Percentiles rank a stretch among this genome's conserved stretches.
Evolutionary conservation across 2,113 vertebrate genomes (phyloP).

Genomic region (Rousettus leschenaultii): DNA sequence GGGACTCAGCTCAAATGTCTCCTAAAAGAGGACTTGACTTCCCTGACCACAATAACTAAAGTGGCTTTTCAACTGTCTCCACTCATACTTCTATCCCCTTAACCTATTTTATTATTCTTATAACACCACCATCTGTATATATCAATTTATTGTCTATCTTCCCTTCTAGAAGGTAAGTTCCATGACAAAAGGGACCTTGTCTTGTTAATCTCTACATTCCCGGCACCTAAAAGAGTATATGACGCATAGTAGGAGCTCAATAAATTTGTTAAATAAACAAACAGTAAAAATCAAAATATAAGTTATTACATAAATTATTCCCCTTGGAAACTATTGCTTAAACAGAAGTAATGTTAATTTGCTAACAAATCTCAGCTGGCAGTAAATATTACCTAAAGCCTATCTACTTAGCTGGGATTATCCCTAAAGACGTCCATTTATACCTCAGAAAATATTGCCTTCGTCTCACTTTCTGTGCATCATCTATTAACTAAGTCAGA

Average conservation of each 20-base stretch:
- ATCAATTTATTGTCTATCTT: slow-evolving; percentile 16
- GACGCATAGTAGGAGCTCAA: background rate
- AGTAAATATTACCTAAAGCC: background rate
- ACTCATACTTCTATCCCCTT: background rate
- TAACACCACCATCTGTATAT: background rate
- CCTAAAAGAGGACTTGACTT: background rate
- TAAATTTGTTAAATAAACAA: slow-evolving; percentile 39
- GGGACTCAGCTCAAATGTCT: slow-evolving; percentile 1
- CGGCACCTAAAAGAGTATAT: background rate
- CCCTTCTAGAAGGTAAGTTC: slow-evolving; percentile 3
- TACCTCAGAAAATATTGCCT: background rate
- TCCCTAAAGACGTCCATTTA: slow-evolving; percentile 1
- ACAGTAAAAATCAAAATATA: background rate
- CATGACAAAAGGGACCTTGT: background rate
- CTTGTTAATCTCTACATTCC: background rate
- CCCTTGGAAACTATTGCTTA: background rate
- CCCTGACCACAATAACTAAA: slow-evolving; percentile 16
- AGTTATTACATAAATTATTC: slow-evolving; percentile 24
- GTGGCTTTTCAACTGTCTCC: background rate
- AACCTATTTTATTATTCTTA: background rate
- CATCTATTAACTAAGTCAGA: background rate
- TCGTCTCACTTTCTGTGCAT: background rate
- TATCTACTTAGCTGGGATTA: background rate
- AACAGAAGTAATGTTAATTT: slow-evolving; percentile 41
- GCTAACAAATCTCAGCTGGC: slow-evolving; percentile 35